Evolutionary conservation across 2,113 vertebrate genomes (phyloP).

Genomic region (Acinonyx jubatus): DNA sequence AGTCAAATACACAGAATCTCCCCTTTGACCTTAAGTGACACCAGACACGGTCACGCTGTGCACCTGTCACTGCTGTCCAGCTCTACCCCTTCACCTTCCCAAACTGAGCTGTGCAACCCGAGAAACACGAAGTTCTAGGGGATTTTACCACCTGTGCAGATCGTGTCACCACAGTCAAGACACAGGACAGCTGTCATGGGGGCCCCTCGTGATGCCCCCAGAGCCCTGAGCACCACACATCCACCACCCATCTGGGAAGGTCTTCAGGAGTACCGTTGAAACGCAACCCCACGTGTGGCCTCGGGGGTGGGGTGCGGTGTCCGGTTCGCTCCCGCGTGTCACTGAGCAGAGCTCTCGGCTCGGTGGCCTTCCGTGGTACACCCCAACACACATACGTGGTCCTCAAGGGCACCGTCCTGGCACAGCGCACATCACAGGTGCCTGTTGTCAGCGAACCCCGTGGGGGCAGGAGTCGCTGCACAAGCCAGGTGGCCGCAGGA

Average conservation of each 20-base stretch:
- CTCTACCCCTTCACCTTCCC: background rate
- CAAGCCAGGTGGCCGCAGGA: background rate
- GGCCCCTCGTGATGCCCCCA: too few relatives aligned
- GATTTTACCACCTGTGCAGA: too few relatives aligned
- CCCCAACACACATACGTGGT: too few relatives aligned
- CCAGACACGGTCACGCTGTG: accelerated
- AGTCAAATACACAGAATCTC: background rate
- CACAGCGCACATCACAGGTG: background rate
- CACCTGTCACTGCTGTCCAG: accelerated
- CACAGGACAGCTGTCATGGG: background rate
- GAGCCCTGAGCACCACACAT: background rate
- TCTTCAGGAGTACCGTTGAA: background rate
- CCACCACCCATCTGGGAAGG: background rate
- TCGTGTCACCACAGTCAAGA: accelerated
- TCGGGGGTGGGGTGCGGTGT: background rate
- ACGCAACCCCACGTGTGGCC: accelerated
- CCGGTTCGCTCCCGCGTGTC: background rate
- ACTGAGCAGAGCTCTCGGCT: background rate
- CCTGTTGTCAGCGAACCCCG: background rate
- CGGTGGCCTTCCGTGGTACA: accelerated
- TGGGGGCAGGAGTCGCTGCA: background rate
- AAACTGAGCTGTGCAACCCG: too few relatives aligned
- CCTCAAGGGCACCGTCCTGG: background rate
- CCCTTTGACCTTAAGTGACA: background rate
- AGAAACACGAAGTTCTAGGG: accelerated